Conservation (phyloP, 2,888 invertebrate species). For the Erebia palarica region DNA sequence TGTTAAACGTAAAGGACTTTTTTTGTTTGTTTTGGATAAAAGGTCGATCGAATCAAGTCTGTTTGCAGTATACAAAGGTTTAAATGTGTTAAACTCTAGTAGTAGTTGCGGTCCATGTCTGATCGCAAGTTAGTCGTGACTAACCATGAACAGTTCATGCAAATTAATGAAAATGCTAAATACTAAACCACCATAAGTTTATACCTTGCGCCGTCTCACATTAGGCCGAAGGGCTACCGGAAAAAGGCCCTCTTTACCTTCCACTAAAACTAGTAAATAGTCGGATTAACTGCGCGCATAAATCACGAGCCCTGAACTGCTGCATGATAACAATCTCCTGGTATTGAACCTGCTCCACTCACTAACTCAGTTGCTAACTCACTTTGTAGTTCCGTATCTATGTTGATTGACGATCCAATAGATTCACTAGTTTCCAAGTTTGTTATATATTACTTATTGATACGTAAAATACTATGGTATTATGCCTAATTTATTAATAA, state of each 20-base stretch:
- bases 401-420: constrained; percentile 37
- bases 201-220: constrained; percentile 38
- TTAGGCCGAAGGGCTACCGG: constrained; percentile 60
- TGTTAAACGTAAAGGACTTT: too few relatives aligned
- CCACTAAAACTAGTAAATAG: constrained; percentile 79
- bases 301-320: constrained; percentile 59
- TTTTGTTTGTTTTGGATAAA: too few relatives aligned
- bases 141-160: too few relatives aligned
- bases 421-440: constrained; percentile 11
- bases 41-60: too few relatives aligned
- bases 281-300: constrained; percentile 75
- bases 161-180: too few relatives aligned
- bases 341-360: constrained; percentile 40
- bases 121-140: too few relatives aligned
- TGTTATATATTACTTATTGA: background rate
- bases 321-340: constrained; percentile 44
- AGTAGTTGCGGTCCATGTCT: too few relatives aligned
- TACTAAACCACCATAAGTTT: constrained; percentile 36
- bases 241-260: constrained; percentile 77
- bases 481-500: too few relatives aligned
- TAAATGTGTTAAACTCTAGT: too few relatives aligned
- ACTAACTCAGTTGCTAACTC: constrained; percentile 29
- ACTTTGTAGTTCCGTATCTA: constrained; percentile 26
- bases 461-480: background rate
- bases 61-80: too few relatives aligned